Percentiles rank a stretch among this genome's conserved stretches.
Conservation (phyloP, 2,888 invertebrate genomes). For the Aproaerema taeniolella region DNA sequence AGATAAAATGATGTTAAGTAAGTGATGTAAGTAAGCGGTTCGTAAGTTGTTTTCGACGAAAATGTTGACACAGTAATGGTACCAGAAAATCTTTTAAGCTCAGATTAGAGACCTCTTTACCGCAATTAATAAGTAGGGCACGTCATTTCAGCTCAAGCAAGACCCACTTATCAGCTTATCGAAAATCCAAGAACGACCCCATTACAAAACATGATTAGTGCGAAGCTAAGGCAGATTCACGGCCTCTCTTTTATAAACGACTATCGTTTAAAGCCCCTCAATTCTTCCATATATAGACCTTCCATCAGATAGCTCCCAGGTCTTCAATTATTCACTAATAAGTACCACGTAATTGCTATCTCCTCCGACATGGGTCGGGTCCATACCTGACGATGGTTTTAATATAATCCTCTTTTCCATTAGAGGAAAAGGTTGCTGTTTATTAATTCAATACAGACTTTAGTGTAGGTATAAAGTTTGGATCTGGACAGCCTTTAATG, state of each 20-base stretch:
- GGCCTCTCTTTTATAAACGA: not conserved
- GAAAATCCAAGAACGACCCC: too few relatives aligned
- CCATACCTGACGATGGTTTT: conserved; percentile 27
- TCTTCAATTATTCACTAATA: conserved; percentile 31
- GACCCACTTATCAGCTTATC: too few relatives aligned
- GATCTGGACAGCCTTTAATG: conserved; percentile 2
- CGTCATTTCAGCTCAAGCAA: too few relatives aligned
- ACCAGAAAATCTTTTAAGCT: too few relatives aligned
- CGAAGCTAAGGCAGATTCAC: not conserved
- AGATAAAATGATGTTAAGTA: too few relatives aligned
- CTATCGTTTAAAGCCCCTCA: not conserved
- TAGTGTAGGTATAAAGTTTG: conserved; percentile 22
- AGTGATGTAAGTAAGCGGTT: too few relatives aligned
- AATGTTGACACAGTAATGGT: too few relatives aligned
- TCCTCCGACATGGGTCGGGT: conserved; percentile 21
- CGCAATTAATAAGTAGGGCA: too few relatives aligned
- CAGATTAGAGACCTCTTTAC: too few relatives aligned
- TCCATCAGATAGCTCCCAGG: conserved; percentile 22
- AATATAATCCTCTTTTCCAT: conserved; percentile 44
- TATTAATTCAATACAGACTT: conserved; percentile 25
- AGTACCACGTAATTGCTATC: conserved; percentile 29
- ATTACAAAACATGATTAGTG: too few relatives aligned
- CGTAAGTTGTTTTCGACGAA: too few relatives aligned
- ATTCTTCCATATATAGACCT: conserved; percentile 21
- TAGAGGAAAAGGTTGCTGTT: conserved; percentile 25